Evolutionary conservation across 2,113 vertebrate species (phyloP).

Genomic region (Neogobius melanostomus): DNA sequence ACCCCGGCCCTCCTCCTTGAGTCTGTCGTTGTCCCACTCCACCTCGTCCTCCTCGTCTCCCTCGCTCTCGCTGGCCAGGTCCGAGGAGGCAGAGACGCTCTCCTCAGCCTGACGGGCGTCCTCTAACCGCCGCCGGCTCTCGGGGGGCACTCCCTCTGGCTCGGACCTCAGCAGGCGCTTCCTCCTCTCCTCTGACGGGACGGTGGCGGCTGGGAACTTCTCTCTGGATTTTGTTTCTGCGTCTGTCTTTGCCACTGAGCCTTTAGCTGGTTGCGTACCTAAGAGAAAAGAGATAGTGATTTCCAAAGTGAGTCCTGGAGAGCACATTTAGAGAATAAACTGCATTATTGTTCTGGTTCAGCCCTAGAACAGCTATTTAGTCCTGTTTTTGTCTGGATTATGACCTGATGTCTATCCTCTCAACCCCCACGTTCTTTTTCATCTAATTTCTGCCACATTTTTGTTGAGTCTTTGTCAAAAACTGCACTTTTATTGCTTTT

Average conservation of each 20-base stretch:
- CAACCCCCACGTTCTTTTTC: too few relatives aligned
- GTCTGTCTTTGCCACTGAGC: conserved; percentile 58
- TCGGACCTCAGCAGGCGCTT: conserved; percentile 72
- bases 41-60: conserved; percentile 71
- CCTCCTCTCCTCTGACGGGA: conserved; percentile 70
- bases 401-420: neutral
- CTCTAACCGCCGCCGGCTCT: conserved; percentile 67
- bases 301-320: too few relatives aligned
- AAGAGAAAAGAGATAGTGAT: conserved; percentile 26
- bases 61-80: conserved; percentile 73
- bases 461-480: too few relatives aligned
- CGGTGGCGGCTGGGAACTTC: conserved; percentile 47
- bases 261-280: conserved; percentile 62
- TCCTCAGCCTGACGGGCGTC: conserved; percentile 66
- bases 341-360: too few relatives aligned
- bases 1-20: conserved; percentile 76
- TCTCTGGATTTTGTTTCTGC: conserved; percentile 68
- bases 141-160: conserved; percentile 66
- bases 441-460: too few relatives aligned
- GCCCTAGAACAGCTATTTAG: too few relatives aligned
- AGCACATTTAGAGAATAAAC: too few relatives aligned
- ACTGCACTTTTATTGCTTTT: too few relatives aligned
- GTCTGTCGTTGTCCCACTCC: conserved; percentile 67
- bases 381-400: neutral
- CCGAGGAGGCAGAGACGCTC: conserved; percentile 69